phyloP scores from a whole-genome alignment of 2,113 vertebrate genomes.

The Callopanchax toddi region DNA sequence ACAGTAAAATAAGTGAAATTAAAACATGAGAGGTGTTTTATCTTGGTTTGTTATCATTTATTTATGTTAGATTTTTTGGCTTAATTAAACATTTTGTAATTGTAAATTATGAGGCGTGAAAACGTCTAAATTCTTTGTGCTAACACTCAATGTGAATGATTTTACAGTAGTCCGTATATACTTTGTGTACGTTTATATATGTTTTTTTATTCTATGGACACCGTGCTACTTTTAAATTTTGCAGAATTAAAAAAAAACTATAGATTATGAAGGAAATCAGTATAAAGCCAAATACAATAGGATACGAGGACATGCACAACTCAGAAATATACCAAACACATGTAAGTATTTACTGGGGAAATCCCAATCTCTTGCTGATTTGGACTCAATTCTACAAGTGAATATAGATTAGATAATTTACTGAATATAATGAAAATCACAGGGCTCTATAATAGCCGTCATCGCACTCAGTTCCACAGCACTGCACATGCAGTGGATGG shows the following conservation, averaged over 20 bases:
- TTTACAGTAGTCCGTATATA: too few species aligned
- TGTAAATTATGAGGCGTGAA: too few species aligned
- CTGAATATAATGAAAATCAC: conserved; percentile 26
- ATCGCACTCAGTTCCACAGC: conserved; percentile 31
- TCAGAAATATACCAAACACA: conserved; percentile 12
- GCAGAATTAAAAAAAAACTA: too few species aligned
- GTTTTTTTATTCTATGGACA: too few species aligned
- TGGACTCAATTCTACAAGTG: conserved; percentile 13
- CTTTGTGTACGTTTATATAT: too few species aligned
- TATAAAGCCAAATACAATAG: too few species aligned
- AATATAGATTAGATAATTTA: not conserved
- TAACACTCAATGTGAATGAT: too few species aligned
- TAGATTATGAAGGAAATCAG: too few species aligned
- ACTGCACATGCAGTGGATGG: conserved; percentile 15
- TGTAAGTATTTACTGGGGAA: conserved; percentile 8
- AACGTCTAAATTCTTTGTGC: too few species aligned
- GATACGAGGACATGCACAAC: not conserved
- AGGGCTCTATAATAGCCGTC: conserved; percentile 26
- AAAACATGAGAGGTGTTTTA: conserved; percentile 2
- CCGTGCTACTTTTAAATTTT: too few species aligned
- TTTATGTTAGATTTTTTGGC: not conserved
- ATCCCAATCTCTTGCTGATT: conserved; percentile 3
- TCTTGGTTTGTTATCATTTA: not conserved
- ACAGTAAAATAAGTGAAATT: not conserved
- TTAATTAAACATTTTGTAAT: too few species aligned